Percentiles rank a stretch among this genome's conserved stretches.
Evolutionary conservation across 1,140 invertebrate genomes (phyloP).

Genomic region (Leucophenga varia): DNA sequence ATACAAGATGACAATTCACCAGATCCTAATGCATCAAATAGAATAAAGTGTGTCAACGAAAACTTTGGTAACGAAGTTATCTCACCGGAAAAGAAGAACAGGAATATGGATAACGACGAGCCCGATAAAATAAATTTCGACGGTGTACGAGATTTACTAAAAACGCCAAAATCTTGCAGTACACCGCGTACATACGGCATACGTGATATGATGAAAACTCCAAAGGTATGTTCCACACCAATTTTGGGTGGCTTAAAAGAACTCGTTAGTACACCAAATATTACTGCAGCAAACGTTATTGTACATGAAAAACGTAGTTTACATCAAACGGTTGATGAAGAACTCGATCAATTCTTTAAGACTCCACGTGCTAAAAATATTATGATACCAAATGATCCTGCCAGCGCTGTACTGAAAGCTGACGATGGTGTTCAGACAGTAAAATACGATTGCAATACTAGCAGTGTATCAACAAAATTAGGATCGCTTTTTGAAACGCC

Average conservation of each 20-base stretch:
- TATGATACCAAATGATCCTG: slow-evolving; percentile 44
- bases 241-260: slow-evolving; percentile 35
- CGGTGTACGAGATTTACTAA: slow-evolving; percentile 31
- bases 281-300: slow-evolving; percentile 4
- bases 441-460: slow-evolving; percentile 39
- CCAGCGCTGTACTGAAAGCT: slow-evolving; percentile 33
- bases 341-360: slow-evolving; percentile 29
- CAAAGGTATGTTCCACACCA: slow-evolving; percentile 29
- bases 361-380: slow-evolving; percentile 42
- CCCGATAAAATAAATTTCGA: too few species aligned
- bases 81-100: too few species aligned
- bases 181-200: slow-evolving; percentile 40
- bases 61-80: too few species aligned
- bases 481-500: slow-evolving; percentile 38
- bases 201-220: slow-evolving; percentile 34
- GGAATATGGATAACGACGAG: too few species aligned
- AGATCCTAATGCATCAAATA: too few species aligned
- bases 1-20: too few species aligned
- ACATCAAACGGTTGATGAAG: background rate
- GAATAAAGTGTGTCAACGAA: too few species aligned
- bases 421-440: slow-evolving; percentile 16
- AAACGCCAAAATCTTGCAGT: slow-evolving; percentile 38
- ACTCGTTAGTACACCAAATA: slow-evolving; percentile 23
- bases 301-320: slow-evolving; percentile 6
- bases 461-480: slow-evolving; percentile 22